phyloP scores from a whole-genome alignment of 2,888 invertebrate species.

The Aethes cnicana region DNA sequence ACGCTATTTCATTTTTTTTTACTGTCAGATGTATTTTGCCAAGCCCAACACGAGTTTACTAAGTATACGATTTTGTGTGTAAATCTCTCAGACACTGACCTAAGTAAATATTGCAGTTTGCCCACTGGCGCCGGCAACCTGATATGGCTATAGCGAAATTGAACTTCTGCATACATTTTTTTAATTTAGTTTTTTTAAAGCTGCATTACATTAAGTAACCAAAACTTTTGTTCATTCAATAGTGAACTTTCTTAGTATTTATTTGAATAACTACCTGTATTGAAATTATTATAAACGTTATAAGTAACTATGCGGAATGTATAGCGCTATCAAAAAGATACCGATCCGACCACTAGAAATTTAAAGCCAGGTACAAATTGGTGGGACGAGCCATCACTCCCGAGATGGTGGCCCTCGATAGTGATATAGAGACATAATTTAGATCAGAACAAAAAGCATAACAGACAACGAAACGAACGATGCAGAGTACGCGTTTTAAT shows the following conservation, averaged over 20 bases:
- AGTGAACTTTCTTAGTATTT: no score
- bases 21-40: neutral
- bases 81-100: slow-evolving; percentile 46
- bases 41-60: neutral
- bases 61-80: slow-evolving; percentile 3
- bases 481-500: slow-evolving; percentile 70
- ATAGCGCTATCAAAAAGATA: slow-evolving; percentile 40
- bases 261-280: neutral
- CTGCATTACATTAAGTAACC: neutral
- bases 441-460: slow-evolving; percentile 68
- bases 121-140: slow-evolving; percentile 74
- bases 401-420: slow-evolving; percentile 72
- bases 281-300: slow-evolving; percentile 5
- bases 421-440: slow-evolving; percentile 80
- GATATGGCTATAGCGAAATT: slow-evolving; percentile 43
- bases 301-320: slow-evolving; percentile 32
- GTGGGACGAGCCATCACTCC: slow-evolving; percentile 65
- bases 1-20: neutral
- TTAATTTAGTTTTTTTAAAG: neutral
- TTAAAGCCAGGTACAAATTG: slow-evolving; percentile 76
- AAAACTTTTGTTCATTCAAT: no score
- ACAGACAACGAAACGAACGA: slow-evolving; percentile 67
- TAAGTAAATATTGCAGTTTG: slow-evolving; percentile 74
- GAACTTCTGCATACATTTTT: slow-evolving; percentile 9
- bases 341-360: slow-evolving; percentile 58